Conservation (phyloP, 2,888 invertebrate species). For the Chorisops tibialis region DNA sequence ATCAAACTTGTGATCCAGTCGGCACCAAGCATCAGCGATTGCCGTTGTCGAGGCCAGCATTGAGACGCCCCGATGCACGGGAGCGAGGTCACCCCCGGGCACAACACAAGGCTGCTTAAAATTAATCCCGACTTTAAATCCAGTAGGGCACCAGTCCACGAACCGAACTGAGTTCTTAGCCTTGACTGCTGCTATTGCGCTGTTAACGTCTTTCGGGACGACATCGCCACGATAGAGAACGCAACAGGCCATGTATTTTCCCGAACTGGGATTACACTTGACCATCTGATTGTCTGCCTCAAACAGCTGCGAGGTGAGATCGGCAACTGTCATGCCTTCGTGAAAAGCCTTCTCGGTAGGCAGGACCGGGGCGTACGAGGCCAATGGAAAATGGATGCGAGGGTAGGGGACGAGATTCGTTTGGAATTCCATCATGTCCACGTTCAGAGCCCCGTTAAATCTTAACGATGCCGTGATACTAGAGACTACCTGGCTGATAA, state of each 20-base stretch:
- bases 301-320: conserved; percentile 81
- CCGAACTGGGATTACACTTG: conserved; percentile 72
- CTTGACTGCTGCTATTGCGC: conserved; percentile 75
- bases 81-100: conserved; percentile 69
- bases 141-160: conserved; percentile 89
- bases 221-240: conserved; percentile 86
- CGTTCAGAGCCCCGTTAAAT: conserved; percentile 81
- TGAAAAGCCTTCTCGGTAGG: conserved; percentile 71
- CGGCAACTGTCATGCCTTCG: conserved; percentile 70
- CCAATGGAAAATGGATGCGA: conserved; percentile 82
- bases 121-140: conserved; percentile 78
- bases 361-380: conserved; percentile 70
- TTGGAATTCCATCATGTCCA: conserved; percentile 86
- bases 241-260: conserved; percentile 88
- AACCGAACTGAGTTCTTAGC: conserved; percentile 75
- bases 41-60: conserved; percentile 87
- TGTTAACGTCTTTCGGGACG: conserved; percentile 84
- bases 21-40: conserved; percentile 84
- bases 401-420: conserved; percentile 90
- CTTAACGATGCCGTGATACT: conserved; percentile 80
- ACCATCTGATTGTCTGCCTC: conserved; percentile 85
- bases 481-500: conserved; percentile 68
- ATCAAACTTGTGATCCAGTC: conserved; percentile 90
- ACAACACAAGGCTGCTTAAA: conserved; percentile 73
- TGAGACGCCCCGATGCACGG: conserved; percentile 78